These are phyloP conservation scores for Rhinogobius similis DNA, from an alignment of 2,113 vertebrate genomes.

Conservation along the genomic window DNA sequence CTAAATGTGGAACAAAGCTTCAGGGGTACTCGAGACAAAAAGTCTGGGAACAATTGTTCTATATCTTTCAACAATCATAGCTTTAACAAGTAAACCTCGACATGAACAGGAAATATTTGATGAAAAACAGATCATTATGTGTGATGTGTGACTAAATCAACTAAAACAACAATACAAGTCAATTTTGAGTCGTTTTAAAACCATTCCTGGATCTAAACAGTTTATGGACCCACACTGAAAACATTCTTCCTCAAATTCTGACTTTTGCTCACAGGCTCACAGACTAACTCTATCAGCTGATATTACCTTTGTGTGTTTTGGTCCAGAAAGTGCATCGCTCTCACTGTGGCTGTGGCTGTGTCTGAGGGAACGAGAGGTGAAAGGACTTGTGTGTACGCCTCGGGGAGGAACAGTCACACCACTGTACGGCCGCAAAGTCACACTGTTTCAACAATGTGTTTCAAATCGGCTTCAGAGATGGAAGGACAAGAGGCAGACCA, in stretches of 20 bases:
- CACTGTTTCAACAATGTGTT: slow-evolving; percentile 31
- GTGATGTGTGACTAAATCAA: too few species aligned
- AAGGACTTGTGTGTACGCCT: slow-evolving; percentile 46
- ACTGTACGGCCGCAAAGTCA: slow-evolving; percentile 36
- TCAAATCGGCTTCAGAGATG: neutral
- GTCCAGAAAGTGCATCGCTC: slow-evolving; percentile 65
- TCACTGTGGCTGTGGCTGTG: slow-evolving; percentile 1
- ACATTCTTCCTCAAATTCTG: too few species aligned
- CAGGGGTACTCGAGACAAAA: too few species aligned
- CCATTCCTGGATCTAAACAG: neutral
- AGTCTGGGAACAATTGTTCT: too few species aligned
- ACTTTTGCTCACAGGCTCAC: too few species aligned
- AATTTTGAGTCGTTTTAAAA: too few species aligned
- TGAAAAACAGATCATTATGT: too few species aligned
- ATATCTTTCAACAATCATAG: too few species aligned
- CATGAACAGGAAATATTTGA: too few species aligned
- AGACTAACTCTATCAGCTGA: neutral
- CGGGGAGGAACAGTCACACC: slow-evolving; percentile 40
- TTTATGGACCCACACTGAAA: neutral
- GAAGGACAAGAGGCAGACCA: neutral
- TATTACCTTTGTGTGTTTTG: slow-evolving; percentile 23
- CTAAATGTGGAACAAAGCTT: too few species aligned
- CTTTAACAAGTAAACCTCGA: too few species aligned
- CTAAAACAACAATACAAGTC: too few species aligned
- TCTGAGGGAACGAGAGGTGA: slow-evolving; percentile 25